Evolutionary conservation across 1,140 invertebrate species (phyloP).

Genomic region (Dinoponera quadriceps): DNA sequence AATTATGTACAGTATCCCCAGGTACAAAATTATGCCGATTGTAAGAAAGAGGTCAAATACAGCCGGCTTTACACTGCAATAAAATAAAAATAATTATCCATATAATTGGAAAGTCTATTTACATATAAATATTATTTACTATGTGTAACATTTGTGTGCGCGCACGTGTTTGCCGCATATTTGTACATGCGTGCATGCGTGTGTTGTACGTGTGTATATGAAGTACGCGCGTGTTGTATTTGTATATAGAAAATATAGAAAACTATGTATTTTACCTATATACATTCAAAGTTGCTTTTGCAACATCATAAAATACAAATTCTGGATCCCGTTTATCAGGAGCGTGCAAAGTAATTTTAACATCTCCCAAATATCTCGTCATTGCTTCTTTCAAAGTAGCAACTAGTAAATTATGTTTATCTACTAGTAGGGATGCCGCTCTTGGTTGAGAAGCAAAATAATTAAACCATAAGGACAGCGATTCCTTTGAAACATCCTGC

Average conservation of each 20-base stretch:
- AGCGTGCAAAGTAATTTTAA: slow-evolving; percentile 89
- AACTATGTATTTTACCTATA: slow-evolving; percentile 90
- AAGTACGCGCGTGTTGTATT: too few relatives aligned
- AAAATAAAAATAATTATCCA: slow-evolving; percentile 73
- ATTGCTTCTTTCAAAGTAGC: slow-evolving; percentile 90
- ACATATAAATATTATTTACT: slow-evolving; percentile 11
- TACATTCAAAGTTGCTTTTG: slow-evolving; percentile 92
- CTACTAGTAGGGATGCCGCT: slow-evolving; percentile 90
- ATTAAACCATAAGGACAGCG: slow-evolving; percentile 91
- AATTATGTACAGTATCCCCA: slow-evolving; percentile 92
- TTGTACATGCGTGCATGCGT: too few relatives aligned
- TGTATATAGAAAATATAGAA: slow-evolving; percentile 27
- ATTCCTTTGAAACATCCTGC: slow-evolving; percentile 90
- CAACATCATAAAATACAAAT: slow-evolving; percentile 95
- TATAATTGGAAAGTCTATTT: not conserved
- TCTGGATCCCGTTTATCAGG: slow-evolving; percentile 96
- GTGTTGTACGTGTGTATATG: too few relatives aligned
- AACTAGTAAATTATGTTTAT: slow-evolving; percentile 89
- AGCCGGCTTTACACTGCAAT: slow-evolving; percentile 97
- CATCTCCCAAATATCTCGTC: slow-evolving; percentile 91
- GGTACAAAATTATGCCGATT: slow-evolving; percentile 93
- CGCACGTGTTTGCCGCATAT: too few relatives aligned
- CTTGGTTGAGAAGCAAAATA: slow-evolving; percentile 90
- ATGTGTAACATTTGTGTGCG: not conserved
- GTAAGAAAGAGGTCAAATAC: slow-evolving; percentile 98